Evolutionary conservation across 1,140 invertebrate genomes (phyloP).

Genomic region (Meloidogyne exigua): DNA sequence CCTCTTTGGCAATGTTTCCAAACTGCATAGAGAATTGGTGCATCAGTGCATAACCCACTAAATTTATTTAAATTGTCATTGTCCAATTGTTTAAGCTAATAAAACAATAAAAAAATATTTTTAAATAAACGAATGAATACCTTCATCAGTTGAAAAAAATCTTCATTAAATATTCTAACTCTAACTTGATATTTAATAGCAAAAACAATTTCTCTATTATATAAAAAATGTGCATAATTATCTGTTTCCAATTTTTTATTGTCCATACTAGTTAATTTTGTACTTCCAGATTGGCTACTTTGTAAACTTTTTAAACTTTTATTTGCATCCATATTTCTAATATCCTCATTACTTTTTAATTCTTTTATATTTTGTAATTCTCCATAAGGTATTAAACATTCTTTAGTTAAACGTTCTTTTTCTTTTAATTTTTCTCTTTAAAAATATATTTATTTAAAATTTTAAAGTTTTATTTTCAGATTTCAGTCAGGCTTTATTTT

Average conservation of each 20-base stretch:
- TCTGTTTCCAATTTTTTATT: constrained; percentile 47
- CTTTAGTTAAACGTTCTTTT: constrained; percentile 32
- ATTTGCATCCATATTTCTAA: constrained; percentile 18
- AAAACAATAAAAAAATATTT: not conserved
- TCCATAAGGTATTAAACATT: constrained; percentile 41
- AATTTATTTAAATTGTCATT: constrained; percentile 42
- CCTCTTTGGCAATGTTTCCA: constrained; percentile 79
- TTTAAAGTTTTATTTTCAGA: too few relatives aligned
- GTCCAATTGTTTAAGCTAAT: constrained; percentile 26
- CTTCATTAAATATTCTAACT: constrained; percentile 28
- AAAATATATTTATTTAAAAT: not conserved
- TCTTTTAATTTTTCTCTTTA: constrained; percentile 39
- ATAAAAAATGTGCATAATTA: constrained; percentile 49
- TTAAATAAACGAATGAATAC: not conserved
- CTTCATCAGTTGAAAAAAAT: constrained; percentile 39
- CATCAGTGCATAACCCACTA: constrained; percentile 28
- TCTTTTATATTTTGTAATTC: constrained; percentile 28
- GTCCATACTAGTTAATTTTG: constrained; percentile 38
- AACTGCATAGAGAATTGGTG: constrained; percentile 69
- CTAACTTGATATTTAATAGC: constrained; percentile 38
- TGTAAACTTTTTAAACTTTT: constrained; percentile 52
- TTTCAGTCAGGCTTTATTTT: too few relatives aligned
- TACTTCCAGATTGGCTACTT: constrained; percentile 36
- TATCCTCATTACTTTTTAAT: constrained; percentile 15
- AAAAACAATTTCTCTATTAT: constrained; percentile 43